Evolutionary conservation across 1,140 invertebrate genomes (phyloP).

Genomic region (Sitobion miscanthi): DNA sequence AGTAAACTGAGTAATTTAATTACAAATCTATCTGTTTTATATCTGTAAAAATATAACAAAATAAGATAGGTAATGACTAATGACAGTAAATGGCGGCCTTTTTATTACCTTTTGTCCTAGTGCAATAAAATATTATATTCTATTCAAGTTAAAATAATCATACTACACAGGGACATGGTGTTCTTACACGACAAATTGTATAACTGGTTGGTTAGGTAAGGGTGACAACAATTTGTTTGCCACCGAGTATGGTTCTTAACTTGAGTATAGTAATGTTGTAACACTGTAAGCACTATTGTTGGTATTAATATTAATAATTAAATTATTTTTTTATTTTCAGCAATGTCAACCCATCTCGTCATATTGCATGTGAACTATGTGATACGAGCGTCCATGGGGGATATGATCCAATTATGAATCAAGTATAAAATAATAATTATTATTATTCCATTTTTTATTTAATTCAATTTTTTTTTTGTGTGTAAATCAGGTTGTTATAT

Average conservation of each 20-base stretch:
- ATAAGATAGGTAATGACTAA: not conserved
- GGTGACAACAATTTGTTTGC: not conserved
- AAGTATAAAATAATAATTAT: conserved; percentile 66
- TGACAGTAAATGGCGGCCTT: not conserved
- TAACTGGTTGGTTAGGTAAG: too few species aligned
- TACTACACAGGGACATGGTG: not conserved
- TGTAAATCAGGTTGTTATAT: conserved; percentile 80
- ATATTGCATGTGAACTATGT: conserved; percentile 92
- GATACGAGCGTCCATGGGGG: conserved; percentile 83
- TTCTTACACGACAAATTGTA: not conserved
- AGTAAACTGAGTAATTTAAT: too few species aligned
- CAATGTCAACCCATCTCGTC: conserved; percentile 80
- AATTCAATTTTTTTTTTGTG: conserved; percentile 30
- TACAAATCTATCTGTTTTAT: too few species aligned
- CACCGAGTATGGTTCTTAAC: not conserved
- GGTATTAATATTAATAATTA: not conserved
- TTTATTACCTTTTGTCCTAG: not conserved
- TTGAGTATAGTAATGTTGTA: not conserved
- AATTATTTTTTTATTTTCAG: conserved; percentile 65
- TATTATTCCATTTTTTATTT: conserved; percentile 2
- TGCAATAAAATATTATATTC: not conserved
- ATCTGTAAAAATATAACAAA: not conserved
- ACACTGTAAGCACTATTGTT: not conserved
- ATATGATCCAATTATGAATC: conserved; percentile 88
- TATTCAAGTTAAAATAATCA: not conserved